Percentiles rank a stretch among this genome's conserved stretches.
phyloP scores from a whole-genome alignment of 92 coral and sea anemone genomes.

The Nematostella vectensis region DNA sequence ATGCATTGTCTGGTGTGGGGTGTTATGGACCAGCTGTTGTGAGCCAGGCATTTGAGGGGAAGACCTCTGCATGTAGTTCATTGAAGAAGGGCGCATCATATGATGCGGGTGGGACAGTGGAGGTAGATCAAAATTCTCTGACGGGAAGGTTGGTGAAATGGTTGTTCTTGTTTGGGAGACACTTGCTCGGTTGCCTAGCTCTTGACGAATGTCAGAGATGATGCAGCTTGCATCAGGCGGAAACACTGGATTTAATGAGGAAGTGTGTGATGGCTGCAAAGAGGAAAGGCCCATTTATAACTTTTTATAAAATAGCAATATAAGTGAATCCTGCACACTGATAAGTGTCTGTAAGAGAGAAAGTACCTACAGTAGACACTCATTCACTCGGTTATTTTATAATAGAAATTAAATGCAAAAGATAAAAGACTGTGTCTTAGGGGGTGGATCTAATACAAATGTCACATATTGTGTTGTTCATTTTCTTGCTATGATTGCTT shows the following conservation, averaged over 20 bases:
- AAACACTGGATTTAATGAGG: constrained; percentile 58
- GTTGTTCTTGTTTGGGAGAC: constrained; percentile 32
- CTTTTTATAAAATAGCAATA: neutral
- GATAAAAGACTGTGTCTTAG: too few species aligned
- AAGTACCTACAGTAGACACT: too few species aligned
- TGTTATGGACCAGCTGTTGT: constrained; percentile 18
- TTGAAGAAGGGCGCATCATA: constrained; percentile 4
- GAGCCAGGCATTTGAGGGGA: constrained; percentile 7
- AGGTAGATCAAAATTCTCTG: constrained; percentile 87
- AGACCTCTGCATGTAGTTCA: constrained; percentile 25
- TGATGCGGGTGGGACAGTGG: constrained; percentile 68
- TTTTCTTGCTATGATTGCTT: too few species aligned
- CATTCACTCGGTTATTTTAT: too few species aligned
- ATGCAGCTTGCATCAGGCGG: constrained; percentile 60
- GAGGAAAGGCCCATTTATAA: neutral
- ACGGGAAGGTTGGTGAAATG: constrained; percentile 79
- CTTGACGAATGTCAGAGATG: constrained; percentile 53
- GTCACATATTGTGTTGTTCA: too few species aligned
- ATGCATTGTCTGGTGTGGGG: constrained; percentile 25
- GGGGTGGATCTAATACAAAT: too few species aligned
- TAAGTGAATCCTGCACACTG: too few species aligned
- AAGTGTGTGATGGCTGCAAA: constrained; percentile 45
- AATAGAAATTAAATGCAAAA: too few species aligned
- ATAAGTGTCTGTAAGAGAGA: too few species aligned
- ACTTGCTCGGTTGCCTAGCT: constrained; percentile 45